These are phyloP conservation scores for Lochmaea crataegi DNA, from an alignment of 2,888 invertebrate species.

Conservation along the genomic window DNA sequence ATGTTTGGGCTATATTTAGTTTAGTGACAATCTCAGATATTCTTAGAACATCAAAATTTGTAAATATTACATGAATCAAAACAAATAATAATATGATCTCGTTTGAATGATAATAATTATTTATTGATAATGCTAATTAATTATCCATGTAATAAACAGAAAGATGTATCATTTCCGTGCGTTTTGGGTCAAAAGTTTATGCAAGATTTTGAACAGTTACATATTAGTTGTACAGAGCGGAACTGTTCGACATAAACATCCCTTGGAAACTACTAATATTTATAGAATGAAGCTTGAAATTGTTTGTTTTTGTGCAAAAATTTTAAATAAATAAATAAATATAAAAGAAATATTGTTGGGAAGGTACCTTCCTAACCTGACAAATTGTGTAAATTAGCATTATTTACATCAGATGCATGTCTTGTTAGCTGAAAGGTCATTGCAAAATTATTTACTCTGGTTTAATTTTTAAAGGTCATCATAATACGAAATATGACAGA, in stretches of 20 bases:
- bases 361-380: too few relatives aligned
- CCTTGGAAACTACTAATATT: not conserved
- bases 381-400: too few relatives aligned
- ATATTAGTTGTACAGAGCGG: conserved; percentile 20
- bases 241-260: conserved; percentile 13
- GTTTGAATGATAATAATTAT: not conserved
- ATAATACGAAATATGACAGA: too few relatives aligned
- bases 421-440: too few relatives aligned
- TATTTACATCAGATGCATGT: too few relatives aligned
- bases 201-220: conserved; percentile 22
- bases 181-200: conserved; percentile 1
- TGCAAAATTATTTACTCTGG: too few relatives aligned
- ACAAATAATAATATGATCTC: not conserved
- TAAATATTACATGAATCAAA: conserved; percentile 16
- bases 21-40: not conserved
- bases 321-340: too few relatives aligned
- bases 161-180: not conserved
- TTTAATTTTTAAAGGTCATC: too few relatives aligned
- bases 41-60: not conserved
- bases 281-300: too few relatives aligned
- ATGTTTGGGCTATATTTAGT: conserved; percentile 2
- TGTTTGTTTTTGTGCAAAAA: too few relatives aligned
- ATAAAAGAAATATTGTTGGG: too few relatives aligned
- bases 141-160: not conserved
- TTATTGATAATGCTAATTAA: conserved; percentile 1